Evolutionary conservation across 2,888 invertebrate genomes (phyloP), one percentile per base, ranked within the genome.

Genomic region (Alitta virens): DNA sequence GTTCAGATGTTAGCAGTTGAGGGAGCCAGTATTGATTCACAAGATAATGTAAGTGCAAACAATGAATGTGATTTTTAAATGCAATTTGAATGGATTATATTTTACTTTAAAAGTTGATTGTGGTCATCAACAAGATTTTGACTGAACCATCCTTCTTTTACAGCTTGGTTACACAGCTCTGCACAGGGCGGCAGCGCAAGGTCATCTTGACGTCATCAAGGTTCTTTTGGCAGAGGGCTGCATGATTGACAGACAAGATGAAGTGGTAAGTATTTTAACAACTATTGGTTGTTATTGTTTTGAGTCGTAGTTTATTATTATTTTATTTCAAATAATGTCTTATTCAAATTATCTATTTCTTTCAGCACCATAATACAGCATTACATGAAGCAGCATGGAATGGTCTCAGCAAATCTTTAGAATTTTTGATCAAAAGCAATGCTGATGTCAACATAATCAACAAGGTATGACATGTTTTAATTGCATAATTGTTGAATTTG

Each of bases 371-470:
- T 65, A 96, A 97, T 85, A 91, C 92, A 12, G 90, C 95, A 0
- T 84, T 94, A 16, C 97, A 97, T 84, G 96, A 96, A 82, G 93
- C 95, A 14, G 89, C 95, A 2, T 95, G 94, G 92, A 91, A 94
- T 77, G 96, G 96, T 9, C 94, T 89, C 84, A 93, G 94, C 75
- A 87, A 89, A 64, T 91, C 91, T 67, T 90, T 91, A 68, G 88
- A 90, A 69, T 82, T 88, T 50, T 86, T 95, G 67, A 79, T 88
- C 54, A 85, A 88, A 72, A 86, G 87, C 71, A 88, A 88, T 55
- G 87, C 88, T 24, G 78, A 82, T 66, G 72, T 79, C 16, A 76
- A 76, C 58, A 66, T 80, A 18, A 74, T 75, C 43, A 84, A 84
- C 70, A 70, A 69, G 66, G 70, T 57, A 57, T 12, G 56, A 9